A percentile compares a stretch with the other conserved stretches of the same genome.
phyloP scores from a whole-genome alignment of 1,140 invertebrate species.

The honey bee (Apis mellifera) region Amel_HAv3.1 CM009938.2:9594001-9594500 shows the following conservation, averaged over 20 bases:
- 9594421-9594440: slow-evolving; percentile 10
- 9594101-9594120: too few relatives aligned
- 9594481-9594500: not conserved
- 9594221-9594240: too few relatives aligned
- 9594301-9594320: slow-evolving; percentile 6
- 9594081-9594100: too few relatives aligned
- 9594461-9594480: not conserved
- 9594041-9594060: too few relatives aligned
- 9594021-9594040: too few relatives aligned
- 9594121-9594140: too few relatives aligned
- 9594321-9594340: not conserved
- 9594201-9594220: too few relatives aligned
- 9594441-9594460: slow-evolving; percentile 20
- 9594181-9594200: too few relatives aligned
- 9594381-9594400: not conserved
- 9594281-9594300: not conserved
- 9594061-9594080: too few relatives aligned
- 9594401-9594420: slow-evolving; percentile 37
- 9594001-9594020: too few relatives aligned
- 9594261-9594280: not conserved
- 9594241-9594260: not conserved
- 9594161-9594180: too few relatives aligned
- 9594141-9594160: too few relatives aligned
- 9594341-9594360: not conserved
- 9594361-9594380: not conserved